Evolutionary conservation across 2,113 vertebrate species (phyloP).

Genomic region (Phalacrocorax aristotelis): DNA sequence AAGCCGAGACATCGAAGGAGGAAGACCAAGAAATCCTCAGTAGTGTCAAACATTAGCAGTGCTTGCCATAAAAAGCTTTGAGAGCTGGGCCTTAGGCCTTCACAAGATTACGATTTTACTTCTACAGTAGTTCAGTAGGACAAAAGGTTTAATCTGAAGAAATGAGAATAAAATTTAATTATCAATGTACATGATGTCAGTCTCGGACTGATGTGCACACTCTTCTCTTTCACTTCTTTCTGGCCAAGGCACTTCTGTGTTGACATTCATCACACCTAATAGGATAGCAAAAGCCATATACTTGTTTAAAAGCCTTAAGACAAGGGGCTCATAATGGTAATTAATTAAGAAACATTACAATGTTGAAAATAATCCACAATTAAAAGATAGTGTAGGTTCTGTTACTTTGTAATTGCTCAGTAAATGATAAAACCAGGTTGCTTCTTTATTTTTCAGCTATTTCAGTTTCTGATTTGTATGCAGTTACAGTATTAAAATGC

Average conservation of each 20-base stretch:
- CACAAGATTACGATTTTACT: neutral
- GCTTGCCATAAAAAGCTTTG: neutral
- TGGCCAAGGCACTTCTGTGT: neutral
- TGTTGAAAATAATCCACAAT: neutral
- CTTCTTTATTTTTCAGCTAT: neutral
- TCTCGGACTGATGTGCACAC: neutral
- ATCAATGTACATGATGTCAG: slow-evolving; percentile 14
- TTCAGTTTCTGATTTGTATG: neutral
- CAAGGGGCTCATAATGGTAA: neutral
- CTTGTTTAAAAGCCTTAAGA: neutral
- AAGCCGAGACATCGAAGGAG: neutral
- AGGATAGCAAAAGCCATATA: neutral
- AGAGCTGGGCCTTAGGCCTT: neutral
- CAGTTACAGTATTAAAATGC: neutral
- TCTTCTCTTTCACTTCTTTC: neutral
- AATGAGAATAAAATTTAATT: neutral
- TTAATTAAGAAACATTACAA: neutral
- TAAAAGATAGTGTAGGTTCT: neutral
- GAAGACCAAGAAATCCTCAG: neutral
- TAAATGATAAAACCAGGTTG: neutral
- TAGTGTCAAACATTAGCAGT: neutral
- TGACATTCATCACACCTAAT: slow-evolving; percentile 2
- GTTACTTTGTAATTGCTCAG: neutral
- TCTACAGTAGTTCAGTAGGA: neutral
- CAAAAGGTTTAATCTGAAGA: neutral